Conservation (phyloP, 2,797 vertebrate species). For the Galaxias olidus region DNA sequence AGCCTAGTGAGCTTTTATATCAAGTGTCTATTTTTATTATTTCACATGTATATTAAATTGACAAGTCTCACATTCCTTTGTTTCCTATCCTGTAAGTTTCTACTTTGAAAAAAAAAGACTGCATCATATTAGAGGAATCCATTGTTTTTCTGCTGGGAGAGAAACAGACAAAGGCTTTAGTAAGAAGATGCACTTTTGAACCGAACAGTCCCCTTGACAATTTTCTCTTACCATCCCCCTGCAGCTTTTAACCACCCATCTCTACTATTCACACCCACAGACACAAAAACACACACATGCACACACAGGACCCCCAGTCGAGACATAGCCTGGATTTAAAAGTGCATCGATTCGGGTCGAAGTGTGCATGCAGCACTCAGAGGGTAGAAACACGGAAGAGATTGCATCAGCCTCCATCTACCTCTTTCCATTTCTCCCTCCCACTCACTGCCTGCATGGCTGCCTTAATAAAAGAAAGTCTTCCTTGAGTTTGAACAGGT, state of each 20-base stretch:
- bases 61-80: not conserved
- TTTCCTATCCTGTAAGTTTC: not conserved
- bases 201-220: conserved; percentile 18
- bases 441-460: conserved; percentile 31
- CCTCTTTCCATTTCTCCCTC: conserved; percentile 19
- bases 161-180: conserved; percentile 12
- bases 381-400: conserved; percentile 32
- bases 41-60: conserved; percentile 31
- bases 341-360: conserved; percentile 53
- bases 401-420: conserved; percentile 40
- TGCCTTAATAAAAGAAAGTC: conserved; percentile 45
- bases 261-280: not conserved
- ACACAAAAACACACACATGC: not conserved
- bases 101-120: not conserved
- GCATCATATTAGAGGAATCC: not conserved
- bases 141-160: conserved; percentile 12
- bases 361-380: conserved; percentile 36
- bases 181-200: conserved; percentile 28
- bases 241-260: conserved; percentile 30
- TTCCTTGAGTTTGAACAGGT: conserved; percentile 62
- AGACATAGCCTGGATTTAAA: conserved; percentile 37
- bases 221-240: conserved; percentile 32
- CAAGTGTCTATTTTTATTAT: conserved; percentile 36
- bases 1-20: conserved; percentile 29
- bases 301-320: conserved; percentile 14